Base-by-base conservation (phyloP, 2,797 vertebrate genomes). In the Crenichthys baileyi region DNA sequence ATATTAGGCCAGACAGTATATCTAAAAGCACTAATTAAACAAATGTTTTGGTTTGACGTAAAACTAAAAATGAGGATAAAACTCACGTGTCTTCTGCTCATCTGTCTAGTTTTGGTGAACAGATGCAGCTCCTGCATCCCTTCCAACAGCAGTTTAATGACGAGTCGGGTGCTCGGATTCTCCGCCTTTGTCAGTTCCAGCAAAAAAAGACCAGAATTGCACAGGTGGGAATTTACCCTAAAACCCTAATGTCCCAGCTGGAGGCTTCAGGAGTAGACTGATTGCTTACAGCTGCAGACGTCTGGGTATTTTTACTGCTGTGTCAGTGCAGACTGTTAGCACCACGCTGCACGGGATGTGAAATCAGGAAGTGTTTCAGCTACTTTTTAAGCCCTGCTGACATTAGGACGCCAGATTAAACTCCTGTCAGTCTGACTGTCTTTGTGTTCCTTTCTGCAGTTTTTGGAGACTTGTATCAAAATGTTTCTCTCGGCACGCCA, bases 201-300 rank as follows among this genome's bases (percentile, higher is more conserved):
- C 98, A 99, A 91, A 99, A 98, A 95, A 99, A 99, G 94, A 99
- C 98, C 73, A 97, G 96, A 87, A 98, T 99, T 92, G 98, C 98
- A 73, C 97, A 99, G 96, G 98, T 99, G 6, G 18, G 83, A 22
- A 16, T 44, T 24, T 18, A 58, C 26, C 31, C 9, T 51, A 13
- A 22, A 68, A 24, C 20, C 20, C 0, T 0, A 4, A 5, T 5
- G 18, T 60, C 31, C 18, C 9, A 41, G 41, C 36, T 50, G 29
- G 1, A 22, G n/a, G n/a, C 41, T 15, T 44, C 39, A 70, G 67
- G 20, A 22, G 53, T 18, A 20, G 16, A 20, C 26, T 12, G n/a
- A 15, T 51, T 18, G 46, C 11, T 68, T 3, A 3, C n/a, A 58
- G n/a, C 56, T 3, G 2, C 22, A 26, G 67, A 22, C 1, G 24